phyloP scores from a whole-genome alignment of 2,797 vertebrate genomes.

The Spinus olivaceus region DNA sequence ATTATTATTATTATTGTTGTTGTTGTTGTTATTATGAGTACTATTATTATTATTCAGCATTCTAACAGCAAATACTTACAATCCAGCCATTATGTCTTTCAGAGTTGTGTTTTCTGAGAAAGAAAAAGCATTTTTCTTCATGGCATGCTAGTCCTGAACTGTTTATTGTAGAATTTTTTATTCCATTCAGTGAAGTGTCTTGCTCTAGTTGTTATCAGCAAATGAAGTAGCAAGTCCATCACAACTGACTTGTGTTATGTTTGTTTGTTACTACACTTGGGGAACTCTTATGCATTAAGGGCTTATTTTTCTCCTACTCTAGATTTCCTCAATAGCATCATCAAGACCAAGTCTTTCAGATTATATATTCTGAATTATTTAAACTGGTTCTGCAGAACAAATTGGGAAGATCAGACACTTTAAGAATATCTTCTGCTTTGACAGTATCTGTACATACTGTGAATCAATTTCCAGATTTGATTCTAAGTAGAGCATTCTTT shows the following conservation, averaged over 20 bases:
- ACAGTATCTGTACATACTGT: not conserved
- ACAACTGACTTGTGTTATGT: not conserved
- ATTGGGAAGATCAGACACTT: conserved; percentile 2
- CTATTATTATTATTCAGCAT: not conserved
- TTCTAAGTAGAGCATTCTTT: not conserved
- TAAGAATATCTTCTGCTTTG: conserved; percentile 26
- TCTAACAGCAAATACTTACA: not conserved
- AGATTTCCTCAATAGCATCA: not conserved
- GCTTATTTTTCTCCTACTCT: not conserved
- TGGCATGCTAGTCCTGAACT: not conserved
- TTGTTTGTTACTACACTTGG: not conserved
- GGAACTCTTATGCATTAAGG: not conserved
- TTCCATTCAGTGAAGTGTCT: not conserved
- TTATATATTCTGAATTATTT: not conserved
- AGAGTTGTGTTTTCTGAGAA: not conserved
- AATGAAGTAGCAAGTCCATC: not conserved
- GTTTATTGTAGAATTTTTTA: not conserved
- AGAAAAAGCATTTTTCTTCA: not conserved
- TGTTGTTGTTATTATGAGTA: not conserved
- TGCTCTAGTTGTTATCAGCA: not conserved
- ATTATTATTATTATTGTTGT: not conserved
- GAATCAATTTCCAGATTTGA: not conserved
- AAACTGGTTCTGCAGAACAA: not conserved
- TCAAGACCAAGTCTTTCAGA: not conserved
- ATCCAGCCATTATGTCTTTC: not conserved